Percentiles rank a stretch among this genome's conserved stretches.
Conservation (phyloP, 2,888 invertebrate genomes). For the Gymnoscelis rufifasciata region DNA sequence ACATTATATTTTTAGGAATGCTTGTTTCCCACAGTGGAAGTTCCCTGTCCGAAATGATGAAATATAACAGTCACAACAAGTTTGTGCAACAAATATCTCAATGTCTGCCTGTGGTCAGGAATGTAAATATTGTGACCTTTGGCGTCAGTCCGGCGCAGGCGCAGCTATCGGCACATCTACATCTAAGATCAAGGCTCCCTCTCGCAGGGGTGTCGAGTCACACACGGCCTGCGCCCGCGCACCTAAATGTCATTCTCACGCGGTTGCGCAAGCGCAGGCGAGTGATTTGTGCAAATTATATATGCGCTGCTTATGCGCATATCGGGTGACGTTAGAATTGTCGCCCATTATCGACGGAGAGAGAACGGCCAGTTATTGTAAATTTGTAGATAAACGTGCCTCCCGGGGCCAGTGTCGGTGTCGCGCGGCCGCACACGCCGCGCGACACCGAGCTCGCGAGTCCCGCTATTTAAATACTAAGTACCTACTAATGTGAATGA, state of each 20-base stretch:
- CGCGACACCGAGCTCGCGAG: neutral
- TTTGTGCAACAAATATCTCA: neutral
- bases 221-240: neutral
- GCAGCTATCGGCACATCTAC: slow-evolving; percentile 9
- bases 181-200: slow-evolving; percentile 12
- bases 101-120: neutral
- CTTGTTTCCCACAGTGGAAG: too few species aligned
- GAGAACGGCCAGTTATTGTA: neutral
- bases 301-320: slow-evolving; percentile 20
- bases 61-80: too few species aligned
- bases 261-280: slow-evolving; percentile 31
- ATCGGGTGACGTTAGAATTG: slow-evolving; percentile 6
- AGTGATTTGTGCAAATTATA: slow-evolving; percentile 63
- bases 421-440: too few species aligned
- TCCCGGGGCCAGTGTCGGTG: too few species aligned
- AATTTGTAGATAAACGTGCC: neutral
- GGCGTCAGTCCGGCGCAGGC: neutral
- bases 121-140: slow-evolving; percentile 5
- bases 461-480: slow-evolving; percentile 8
- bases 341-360: neutral
- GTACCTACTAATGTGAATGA: neutral
- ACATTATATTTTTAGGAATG: too few species aligned
- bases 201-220: neutral
- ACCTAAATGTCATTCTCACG: slow-evolving; percentile 20
- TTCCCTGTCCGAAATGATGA: too few species aligned